Evolutionary conservation across 2,888 invertebrate genomes (phyloP).

Genomic region (Ommatoiulus sabulosus): DNA sequence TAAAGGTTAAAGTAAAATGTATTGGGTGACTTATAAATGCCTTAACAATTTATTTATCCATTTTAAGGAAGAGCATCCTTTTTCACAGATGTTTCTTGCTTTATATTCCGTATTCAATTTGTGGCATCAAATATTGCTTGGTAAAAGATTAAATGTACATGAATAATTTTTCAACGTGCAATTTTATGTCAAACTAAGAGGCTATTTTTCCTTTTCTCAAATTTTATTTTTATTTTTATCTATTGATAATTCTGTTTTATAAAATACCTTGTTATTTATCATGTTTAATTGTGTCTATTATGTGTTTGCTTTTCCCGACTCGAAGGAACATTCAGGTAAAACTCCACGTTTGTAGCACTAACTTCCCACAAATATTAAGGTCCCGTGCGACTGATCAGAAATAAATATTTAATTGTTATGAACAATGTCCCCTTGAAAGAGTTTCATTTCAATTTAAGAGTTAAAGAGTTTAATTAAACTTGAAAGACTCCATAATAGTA

Average conservation of each 20-base stretch:
- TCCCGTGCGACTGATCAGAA: too few relatives aligned
- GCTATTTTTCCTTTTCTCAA: conserved; percentile 35
- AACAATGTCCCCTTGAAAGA: too few relatives aligned
- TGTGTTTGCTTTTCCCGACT: not conserved
- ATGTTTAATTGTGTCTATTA: not conserved
- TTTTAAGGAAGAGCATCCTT: not conserved
- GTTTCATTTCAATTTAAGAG: too few relatives aligned
- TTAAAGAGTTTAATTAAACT: too few relatives aligned
- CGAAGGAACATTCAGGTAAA: not conserved
- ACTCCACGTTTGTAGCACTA: not conserved
- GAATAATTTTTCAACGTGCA: not conserved
- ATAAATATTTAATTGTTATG: too few relatives aligned
- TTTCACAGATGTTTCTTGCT: not conserved
- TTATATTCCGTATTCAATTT: not conserved
- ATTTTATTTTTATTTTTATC: conserved; percentile 35
- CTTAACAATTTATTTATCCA: too few relatives aligned
- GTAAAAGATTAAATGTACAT: not conserved
- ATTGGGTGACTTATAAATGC: too few relatives aligned
- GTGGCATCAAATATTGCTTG: not conserved
- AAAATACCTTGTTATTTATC: not conserved
- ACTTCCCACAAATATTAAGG: too few relatives aligned
- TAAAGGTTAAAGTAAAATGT: too few relatives aligned
- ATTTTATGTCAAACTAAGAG: not conserved
- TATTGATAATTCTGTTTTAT: conserved; percentile 9
- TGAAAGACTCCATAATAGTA: too few relatives aligned